These are phyloP conservation scores for Alloscopus bannaensis DNA, from an alignment of 2,888 invertebrate species.

Conservation along the genomic window DNA sequence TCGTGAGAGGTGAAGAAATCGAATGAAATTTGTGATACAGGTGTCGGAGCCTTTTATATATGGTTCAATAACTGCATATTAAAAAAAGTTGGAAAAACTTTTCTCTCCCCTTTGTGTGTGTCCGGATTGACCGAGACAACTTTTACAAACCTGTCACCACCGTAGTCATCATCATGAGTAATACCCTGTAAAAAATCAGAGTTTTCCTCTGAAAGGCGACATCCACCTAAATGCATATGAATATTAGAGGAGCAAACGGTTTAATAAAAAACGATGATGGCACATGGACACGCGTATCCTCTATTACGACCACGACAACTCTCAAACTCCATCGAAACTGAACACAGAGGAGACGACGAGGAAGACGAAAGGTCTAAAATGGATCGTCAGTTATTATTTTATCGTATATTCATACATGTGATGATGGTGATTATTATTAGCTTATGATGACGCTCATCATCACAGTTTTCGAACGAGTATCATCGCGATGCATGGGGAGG, in stretches of 20 bases:
- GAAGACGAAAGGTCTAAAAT: too few species aligned
- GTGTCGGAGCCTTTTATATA: neutral
- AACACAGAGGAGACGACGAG: too few species aligned
- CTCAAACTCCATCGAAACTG: too few species aligned
- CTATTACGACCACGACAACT: too few species aligned
- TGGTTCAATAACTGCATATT: constrained; percentile 5
- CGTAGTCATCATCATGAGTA: constrained; percentile 12
- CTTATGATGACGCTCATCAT: constrained; percentile 26
- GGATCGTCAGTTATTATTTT: too few species aligned
- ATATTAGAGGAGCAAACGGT: constrained; percentile 22
- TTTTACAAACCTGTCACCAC: constrained; percentile 15
- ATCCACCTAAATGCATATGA: too few species aligned
- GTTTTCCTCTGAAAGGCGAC: constrained; percentile 30
- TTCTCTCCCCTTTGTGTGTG: neutral
- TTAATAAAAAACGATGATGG: constrained; percentile 48
- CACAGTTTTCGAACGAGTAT: too few species aligned
- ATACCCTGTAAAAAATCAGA: constrained; percentile 43
- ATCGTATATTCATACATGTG: neutral
- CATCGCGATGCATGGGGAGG: constrained; percentile 33
- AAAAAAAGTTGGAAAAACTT: constrained; percentile 10
- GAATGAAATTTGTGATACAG: constrained; percentile 1
- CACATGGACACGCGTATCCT: constrained; percentile 44
- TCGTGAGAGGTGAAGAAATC: too few species aligned
- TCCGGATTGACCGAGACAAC: neutral
- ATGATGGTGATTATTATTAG: constrained; percentile 35